Evolutionary conservation across 1,140 invertebrate species (phyloP).

Genomic region (Palaemon carinicauda): DNA sequence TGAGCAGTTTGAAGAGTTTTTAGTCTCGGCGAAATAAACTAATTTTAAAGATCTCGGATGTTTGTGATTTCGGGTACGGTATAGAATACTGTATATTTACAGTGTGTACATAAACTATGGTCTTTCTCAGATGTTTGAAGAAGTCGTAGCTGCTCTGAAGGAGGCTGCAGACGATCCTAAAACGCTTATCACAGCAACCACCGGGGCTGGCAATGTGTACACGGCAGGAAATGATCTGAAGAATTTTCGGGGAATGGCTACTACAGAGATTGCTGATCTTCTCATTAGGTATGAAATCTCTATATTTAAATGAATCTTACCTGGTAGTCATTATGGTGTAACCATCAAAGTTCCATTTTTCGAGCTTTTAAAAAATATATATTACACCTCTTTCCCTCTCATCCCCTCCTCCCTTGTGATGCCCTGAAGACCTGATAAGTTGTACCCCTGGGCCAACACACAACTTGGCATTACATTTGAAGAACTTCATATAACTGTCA

Average conservation of each 20-base stretch:
- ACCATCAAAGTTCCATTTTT: too few relatives aligned
- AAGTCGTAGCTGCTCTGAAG: conserved; percentile 72
- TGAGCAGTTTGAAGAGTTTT: too few relatives aligned
- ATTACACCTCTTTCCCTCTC: too few relatives aligned
- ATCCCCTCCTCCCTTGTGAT: too few relatives aligned
- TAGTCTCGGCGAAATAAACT: not conserved
- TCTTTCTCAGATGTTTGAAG: conserved; percentile 72
- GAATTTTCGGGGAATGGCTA: conserved; percentile 63
- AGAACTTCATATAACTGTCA: too few relatives aligned
- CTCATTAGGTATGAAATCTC: not conserved
- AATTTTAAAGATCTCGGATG: not conserved
- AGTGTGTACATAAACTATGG: not conserved
- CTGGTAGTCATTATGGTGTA: too few relatives aligned
- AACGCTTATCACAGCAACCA: conserved; percentile 74
- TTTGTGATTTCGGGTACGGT: not conserved
- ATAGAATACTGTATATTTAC: not conserved
- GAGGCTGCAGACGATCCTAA: conserved; percentile 73
- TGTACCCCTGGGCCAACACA: too few relatives aligned
- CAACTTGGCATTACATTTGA: too few relatives aligned
- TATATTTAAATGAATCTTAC: too few relatives aligned
- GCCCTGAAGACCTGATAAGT: too few relatives aligned
- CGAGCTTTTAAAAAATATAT: too few relatives aligned
- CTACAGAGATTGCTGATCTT: conserved; percentile 4
- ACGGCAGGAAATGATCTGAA: conserved; percentile 87
- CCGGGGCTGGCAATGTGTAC: conserved; percentile 81